Evolutionary conservation across 2,113 vertebrate species (phyloP).

Genomic region (Rallus limicola): DNA sequence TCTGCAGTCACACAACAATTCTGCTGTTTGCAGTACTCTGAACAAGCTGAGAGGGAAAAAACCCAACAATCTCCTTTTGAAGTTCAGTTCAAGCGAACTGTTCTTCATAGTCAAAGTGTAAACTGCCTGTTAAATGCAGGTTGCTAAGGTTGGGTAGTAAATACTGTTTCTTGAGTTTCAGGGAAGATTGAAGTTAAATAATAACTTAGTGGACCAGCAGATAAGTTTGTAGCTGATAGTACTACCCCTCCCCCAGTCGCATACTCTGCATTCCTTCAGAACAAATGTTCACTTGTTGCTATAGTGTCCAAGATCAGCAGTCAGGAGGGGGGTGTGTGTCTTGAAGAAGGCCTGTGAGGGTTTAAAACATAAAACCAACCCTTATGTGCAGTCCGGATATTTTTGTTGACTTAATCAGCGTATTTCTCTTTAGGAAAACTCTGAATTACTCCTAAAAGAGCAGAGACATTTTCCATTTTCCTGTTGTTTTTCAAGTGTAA

Average conservation of each 20-base stretch:
- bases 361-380: constrained; percentile 44
- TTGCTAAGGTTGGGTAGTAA: neutral
- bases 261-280: constrained; percentile 87
- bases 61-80: neutral
- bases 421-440: neutral
- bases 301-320: constrained; percentile 82
- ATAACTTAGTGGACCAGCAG: constrained; percentile 63
- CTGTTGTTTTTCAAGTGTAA: neutral
- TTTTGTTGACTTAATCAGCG: constrained; percentile 49
- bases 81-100: neutral
- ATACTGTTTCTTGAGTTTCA: constrained; percentile 33
- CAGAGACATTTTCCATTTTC: neutral
- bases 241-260: constrained; percentile 80
- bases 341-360: constrained; percentile 10
- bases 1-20: neutral
- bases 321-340: constrained; percentile 66
- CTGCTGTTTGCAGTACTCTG: neutral
- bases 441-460: neutral
- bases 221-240: constrained; percentile 69
- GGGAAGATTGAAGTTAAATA: constrained; percentile 70
- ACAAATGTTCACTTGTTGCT: constrained; percentile 92
- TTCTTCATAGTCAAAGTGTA: neutral
- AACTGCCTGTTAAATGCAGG: constrained; percentile 7
- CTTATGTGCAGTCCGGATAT: neutral
- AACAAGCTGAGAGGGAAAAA: neutral